Base-by-base conservation (phyloP, 2,888 invertebrate genomes). In the Drosophila buzzatii region DNA sequence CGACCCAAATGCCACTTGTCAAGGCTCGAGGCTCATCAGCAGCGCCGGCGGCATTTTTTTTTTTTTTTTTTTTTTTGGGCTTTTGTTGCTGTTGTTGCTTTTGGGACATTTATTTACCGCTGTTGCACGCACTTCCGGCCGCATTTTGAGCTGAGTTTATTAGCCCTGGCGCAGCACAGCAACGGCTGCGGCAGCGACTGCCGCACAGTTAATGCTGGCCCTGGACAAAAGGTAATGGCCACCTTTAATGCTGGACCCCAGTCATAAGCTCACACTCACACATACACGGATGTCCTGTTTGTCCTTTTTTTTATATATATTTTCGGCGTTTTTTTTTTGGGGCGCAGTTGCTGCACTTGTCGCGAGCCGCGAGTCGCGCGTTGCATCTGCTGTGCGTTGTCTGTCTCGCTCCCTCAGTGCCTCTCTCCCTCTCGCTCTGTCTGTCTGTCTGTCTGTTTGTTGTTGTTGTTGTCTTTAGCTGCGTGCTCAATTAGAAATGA, bases 81-180 rank as follows among this genome's bases (percentile, higher is more conserved):
- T 65, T 41, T 66, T 66, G 57, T 64, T 44, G 31, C 39, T 58
- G 58, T 59, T 85, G 59, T 66, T 65, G 58, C 57, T 87, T 88
- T 89, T 85, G 83, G 90, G 90, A 85, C 86, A 84, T 84, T 84
- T 84, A 78, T 79, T 77, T 73, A 65, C 59, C 66, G 70, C 33
- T 68, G 53, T 58, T 57, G 83, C 85, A 85, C 85, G 90, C 85
- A 90, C 89, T 85, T 85, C 85, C 85, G 85, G 85, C 78, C 82
- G 62, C 85, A 85, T 75, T 81, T 81, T 72, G 77, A 89, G 81
- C 65, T 49, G 71, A 86, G 85, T 85, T 90, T 85, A 85, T 85
- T 89, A 90, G 85, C 89, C 84, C 70, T 86, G 77, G 62, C 73
- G 51, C 41, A 53, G 67, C 68, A 56, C 45, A 55, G 68, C 63